phyloP scores from a whole-genome alignment of 2,888 invertebrate genomes.

The Syrphus vitripennis region DNA sequence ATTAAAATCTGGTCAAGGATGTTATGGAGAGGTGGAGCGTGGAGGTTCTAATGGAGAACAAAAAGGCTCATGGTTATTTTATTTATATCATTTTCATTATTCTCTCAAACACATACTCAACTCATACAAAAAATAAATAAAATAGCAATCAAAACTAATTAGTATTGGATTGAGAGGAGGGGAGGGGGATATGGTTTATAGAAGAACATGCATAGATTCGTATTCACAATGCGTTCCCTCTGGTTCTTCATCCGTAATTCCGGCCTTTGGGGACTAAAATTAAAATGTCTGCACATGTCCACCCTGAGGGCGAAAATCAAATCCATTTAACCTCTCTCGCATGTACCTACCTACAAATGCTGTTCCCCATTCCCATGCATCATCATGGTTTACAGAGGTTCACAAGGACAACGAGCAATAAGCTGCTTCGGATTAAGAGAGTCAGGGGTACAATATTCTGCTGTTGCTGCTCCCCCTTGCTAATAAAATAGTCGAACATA shows the following conservation, averaged over 20 bases:
- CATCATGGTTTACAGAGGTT: slow-evolving; percentile 25
- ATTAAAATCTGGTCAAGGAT: slow-evolving; percentile 60
- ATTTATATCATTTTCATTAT: neutral
- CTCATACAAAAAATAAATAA: neutral
- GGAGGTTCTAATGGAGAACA: neutral
- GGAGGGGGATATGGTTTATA: neutral
- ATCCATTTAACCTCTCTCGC: slow-evolving; percentile 63
- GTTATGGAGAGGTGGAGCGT: too few species aligned
- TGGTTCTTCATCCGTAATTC: slow-evolving; percentile 30
- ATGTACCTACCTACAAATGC: slow-evolving; percentile 2
- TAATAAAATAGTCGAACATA: slow-evolving; percentile 64
- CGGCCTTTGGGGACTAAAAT: slow-evolving; percentile 52
- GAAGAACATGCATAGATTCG: slow-evolving; percentile 29
- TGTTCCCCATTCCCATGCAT: slow-evolving; percentile 16
- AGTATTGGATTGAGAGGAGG: neutral
- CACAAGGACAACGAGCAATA: slow-evolving; percentile 41
- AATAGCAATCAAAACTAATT: slow-evolving; percentile 42
- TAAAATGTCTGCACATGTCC: slow-evolving; percentile 70
- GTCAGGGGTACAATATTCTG: neutral
- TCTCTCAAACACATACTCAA: neutral
- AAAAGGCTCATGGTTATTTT: slow-evolving; percentile 12
- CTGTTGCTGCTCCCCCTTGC: slow-evolving; percentile 23
- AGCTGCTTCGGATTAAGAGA: slow-evolving; percentile 11
- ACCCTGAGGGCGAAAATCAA: slow-evolving; percentile 61
- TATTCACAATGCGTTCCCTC: slow-evolving; percentile 27